A percentile compares a stretch with the other conserved stretches of the same genome.
phyloP scores from a whole-genome alignment of 2,888 invertebrate genomes.

The Seladonia tumulorum region DNA sequence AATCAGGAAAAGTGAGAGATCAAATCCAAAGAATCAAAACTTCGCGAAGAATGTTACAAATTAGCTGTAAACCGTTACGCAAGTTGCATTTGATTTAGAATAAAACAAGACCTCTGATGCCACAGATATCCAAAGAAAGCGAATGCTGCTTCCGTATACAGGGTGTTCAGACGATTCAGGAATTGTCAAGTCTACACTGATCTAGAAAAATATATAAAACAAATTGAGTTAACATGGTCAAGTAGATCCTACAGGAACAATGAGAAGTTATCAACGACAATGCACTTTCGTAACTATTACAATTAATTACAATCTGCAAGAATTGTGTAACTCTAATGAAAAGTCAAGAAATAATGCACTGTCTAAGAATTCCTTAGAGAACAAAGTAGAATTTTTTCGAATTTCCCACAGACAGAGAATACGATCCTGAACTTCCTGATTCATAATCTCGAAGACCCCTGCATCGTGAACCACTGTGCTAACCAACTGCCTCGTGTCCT shows the following conservation, averaged over 20 bases:
- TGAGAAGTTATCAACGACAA: background rate
- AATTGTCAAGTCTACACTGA: background rate
- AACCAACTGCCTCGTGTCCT: background rate
- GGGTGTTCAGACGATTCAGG: background rate
- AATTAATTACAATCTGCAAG: background rate
- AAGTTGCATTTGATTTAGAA: background rate
- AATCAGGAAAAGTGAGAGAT: background rate
- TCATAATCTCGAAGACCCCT: background rate
- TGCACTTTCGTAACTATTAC: background rate
- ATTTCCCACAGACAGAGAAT: background rate
- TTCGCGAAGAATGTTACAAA: background rate
- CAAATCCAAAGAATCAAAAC: background rate
- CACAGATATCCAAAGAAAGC: background rate
- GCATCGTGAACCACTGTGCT: background rate
- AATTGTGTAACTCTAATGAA: background rate
- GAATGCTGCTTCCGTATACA: slow-evolving; percentile 1
- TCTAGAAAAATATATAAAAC: slow-evolving; percentile 1
- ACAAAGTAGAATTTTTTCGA: background rate
- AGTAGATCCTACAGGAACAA: background rate
- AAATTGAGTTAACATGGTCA: background rate
- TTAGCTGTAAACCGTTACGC: background rate
- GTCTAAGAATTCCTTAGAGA: background rate
- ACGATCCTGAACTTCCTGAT: background rate
- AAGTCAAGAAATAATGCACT: background rate
- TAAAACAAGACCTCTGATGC: background rate